phyloP scores from a whole-genome alignment of 2,888 invertebrate species.

The Carterocephalus palaemon region DNA sequence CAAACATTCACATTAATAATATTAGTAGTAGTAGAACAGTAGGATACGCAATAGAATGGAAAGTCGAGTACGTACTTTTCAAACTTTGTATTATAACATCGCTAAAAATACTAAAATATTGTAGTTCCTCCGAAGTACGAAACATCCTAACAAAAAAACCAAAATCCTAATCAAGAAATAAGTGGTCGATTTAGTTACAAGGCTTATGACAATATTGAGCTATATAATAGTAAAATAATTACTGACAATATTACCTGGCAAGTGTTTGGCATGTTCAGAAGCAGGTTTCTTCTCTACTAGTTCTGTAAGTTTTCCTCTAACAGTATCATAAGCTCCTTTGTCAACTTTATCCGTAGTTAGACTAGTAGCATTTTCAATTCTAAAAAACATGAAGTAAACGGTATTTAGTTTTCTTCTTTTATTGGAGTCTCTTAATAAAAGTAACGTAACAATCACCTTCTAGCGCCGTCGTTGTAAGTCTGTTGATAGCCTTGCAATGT shows the following conservation, averaged over 20 bases:
- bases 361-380: constrained; percentile 43
- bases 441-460: constrained; percentile 38
- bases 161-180: no score
- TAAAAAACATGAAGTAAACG: constrained; percentile 30
- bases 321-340: constrained; percentile 41
- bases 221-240: no score
- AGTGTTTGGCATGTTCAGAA: constrained; percentile 36
- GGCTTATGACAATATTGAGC: no score
- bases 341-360: constrained; percentile 48
- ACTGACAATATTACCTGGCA: constrained; percentile 51
- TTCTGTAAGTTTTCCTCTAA: constrained; percentile 45
- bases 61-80: no score
- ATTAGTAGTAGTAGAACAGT: no score
- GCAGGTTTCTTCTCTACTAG: constrained; percentile 42
- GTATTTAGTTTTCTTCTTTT: neutral
- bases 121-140: no score
- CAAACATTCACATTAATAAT: no score
- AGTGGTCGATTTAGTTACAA: no score
- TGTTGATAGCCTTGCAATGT: constrained; percentile 54
- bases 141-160: no score
- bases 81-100: no score
- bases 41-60: no score
- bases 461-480: constrained; percentile 48
- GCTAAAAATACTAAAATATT: no score
- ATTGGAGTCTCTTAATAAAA: neutral